Evolutionary conservation across 1,140 invertebrate genomes (phyloP), one percentile per base, ranked within the genome.

Genomic region (Danaus melanippus): DNA sequence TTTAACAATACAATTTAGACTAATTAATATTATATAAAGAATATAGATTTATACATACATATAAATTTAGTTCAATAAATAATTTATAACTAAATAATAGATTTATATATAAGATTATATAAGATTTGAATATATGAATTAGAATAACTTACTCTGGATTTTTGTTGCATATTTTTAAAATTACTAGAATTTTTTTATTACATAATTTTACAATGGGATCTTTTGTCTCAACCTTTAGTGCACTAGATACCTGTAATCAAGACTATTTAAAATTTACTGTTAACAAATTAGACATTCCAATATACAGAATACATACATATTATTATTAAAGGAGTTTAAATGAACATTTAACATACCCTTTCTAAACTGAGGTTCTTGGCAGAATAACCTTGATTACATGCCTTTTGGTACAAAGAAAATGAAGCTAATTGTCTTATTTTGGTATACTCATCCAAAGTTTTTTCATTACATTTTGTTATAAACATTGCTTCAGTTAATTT

Each of bases 401-500:
- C 49, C 10, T 65, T 68, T 49, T 78, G 59, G 56, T 76, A 74
- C 10, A 60, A 42, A 43, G 58, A 59, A 56, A 67, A 76, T 41
- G 70, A 66, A 11, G 76, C 70, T 8, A 51, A 11, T 60, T 81
- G 77, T 15, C 79, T 61, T 21, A 84, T 45, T 11, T 72, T 66
- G 39, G 65, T 12, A 46, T 71, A 71, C 11, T 82, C 70, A 21
- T 72, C 61, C 10, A 65, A 59, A 50, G 50, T 64, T 21, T 66
- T 68, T 55, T 79, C 70, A 74, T 80, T 82, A 49, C 54, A 68
- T 46, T 72, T 60, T 10, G 73, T 58, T 63, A 56, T 73, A 47
- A 73, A 80, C 44, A 65, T 67, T 8, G 74, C 74, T 68, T 80
- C 74, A 41, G 50, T 72, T 17, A 83, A 59, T 53, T 86, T 84